These are phyloP conservation scores for Thrips palmi DNA, from an alignment of 1,140 invertebrate genomes.

Conservation along the genomic window DNA sequence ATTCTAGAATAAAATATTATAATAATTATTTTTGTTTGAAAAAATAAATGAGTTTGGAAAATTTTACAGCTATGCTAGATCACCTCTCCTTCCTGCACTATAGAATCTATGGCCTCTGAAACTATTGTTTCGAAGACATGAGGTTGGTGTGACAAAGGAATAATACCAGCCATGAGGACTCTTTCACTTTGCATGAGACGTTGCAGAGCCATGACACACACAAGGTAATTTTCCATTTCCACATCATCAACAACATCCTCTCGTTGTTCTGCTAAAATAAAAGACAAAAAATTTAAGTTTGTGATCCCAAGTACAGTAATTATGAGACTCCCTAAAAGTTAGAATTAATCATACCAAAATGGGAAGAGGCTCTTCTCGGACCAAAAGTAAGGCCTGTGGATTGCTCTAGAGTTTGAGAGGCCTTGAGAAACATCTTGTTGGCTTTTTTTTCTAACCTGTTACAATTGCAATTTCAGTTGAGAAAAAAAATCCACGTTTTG, in stretches of 20 bases:
- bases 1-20: slow-evolving; percentile 29
- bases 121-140: slow-evolving; percentile 73
- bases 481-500: slow-evolving; percentile 1
- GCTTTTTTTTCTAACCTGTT: slow-evolving; percentile 54
- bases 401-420: slow-evolving; percentile 58
- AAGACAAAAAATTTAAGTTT: slow-evolving; percentile 4
- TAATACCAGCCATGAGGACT: slow-evolving; percentile 60
- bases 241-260: slow-evolving; percentile 54
- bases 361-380: slow-evolving; percentile 15
- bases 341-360: background rate
- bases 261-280: slow-evolving; percentile 22
- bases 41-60: background rate
- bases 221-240: slow-evolving; percentile 73
- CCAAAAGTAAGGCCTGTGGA: slow-evolving; percentile 46
- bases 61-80: background rate
- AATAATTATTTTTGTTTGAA: slow-evolving; percentile 1
- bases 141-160: slow-evolving; percentile 59
- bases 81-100: slow-evolving; percentile 72
- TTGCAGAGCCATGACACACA: slow-evolving; percentile 69
- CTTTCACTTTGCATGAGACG: slow-evolving; percentile 78
- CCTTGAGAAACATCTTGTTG: slow-evolving; percentile 66
- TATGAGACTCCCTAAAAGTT: background rate
- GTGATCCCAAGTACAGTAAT: slow-evolving; percentile 21
- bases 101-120: slow-evolving; percentile 61
- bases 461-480: slow-evolving; percentile 2